phyloP scores from a whole-genome alignment of 2,888 invertebrate species.

The Melinaea marsaeus region DNA sequence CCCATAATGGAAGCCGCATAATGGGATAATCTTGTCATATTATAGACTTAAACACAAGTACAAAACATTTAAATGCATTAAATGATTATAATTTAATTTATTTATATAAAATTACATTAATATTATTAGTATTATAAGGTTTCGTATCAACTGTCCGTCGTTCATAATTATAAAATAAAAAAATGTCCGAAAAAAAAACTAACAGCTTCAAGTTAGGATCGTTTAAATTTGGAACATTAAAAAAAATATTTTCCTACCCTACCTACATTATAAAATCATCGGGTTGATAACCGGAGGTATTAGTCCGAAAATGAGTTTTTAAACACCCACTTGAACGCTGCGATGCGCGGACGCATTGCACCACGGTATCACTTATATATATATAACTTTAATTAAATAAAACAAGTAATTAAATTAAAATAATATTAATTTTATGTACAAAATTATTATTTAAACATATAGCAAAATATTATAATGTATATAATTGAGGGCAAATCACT shows the following conservation, averaged over 20 bases:
- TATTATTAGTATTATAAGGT: neutral
- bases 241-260: no score
- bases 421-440: no score
- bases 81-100: neutral
- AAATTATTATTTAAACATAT: no score
- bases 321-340: slow-evolving; percentile 52
- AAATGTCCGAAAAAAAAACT: neutral
- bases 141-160: no score
- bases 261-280: slow-evolving; percentile 17
- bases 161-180: neutral
- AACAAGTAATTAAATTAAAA: no score
- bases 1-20: neutral
- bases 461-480: no score
- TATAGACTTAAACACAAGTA: neutral
- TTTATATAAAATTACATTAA: neutral
- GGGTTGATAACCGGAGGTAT: slow-evolving; percentile 42
- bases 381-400: neutral
- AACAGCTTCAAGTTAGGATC: neutral
- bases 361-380: neutral
- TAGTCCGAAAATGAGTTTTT: slow-evolving; percentile 56
- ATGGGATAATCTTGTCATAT: neutral
- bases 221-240: neutral
- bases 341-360: neutral
- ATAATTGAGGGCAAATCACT: no score
- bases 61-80: neutral